Evolutionary conservation across 1,140 invertebrate species (phyloP).

Genomic region (Pogonomyrmex barbatus): DNA sequence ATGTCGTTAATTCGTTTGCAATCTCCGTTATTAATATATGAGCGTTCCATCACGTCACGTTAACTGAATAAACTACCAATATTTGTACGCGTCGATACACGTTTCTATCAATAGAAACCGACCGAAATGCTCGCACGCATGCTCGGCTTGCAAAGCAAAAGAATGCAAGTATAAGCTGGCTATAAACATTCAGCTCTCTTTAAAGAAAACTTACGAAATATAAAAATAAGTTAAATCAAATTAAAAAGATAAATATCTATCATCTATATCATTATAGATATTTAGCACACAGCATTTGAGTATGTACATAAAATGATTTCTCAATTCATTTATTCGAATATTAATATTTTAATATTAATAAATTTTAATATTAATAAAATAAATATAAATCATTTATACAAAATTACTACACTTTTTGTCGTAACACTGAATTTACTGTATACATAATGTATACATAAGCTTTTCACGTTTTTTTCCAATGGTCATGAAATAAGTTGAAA

Average conservation of each 20-base stretch:
- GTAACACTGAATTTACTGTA: no score
- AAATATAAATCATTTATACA: no score
- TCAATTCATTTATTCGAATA: neutral
- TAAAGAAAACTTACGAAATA: neutral
- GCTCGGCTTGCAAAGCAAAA: neutral
- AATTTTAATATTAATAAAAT: no score
- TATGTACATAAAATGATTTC: neutral
- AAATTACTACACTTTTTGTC: no score
- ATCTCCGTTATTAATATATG: conserved; percentile 60
- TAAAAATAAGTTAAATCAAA: neutral
- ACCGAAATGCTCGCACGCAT: neutral
- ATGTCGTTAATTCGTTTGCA: neutral
- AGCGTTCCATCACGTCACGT: neutral
- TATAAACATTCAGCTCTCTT: neutral
- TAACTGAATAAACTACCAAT: conserved; percentile 12
- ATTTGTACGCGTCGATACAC: neutral
- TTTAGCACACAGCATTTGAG: neutral
- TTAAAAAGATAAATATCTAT: conserved; percentile 6
- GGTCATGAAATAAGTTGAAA: no score
- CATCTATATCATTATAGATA: neutral
- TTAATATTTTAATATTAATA: no score
- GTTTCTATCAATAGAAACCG: neutral
- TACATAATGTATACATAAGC: no score
- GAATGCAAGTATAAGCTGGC: neutral
- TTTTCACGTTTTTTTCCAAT: no score